Evolutionary conservation across 2,113 vertebrate genomes (phyloP), one percentile per base, ranked within the genome.

Genomic region (Hemibagrus wyckioides): DNA sequence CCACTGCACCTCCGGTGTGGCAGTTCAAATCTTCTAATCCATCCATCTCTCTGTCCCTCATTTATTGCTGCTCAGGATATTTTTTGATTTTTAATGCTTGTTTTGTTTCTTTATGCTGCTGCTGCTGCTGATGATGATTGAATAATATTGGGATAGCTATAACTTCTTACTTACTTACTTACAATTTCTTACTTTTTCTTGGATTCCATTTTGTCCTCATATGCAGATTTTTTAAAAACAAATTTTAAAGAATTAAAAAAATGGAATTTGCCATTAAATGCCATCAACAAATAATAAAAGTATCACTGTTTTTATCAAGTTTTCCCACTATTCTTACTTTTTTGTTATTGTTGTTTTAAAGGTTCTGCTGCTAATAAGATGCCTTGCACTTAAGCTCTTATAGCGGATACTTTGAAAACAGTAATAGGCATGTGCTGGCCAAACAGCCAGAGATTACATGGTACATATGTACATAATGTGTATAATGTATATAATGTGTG

Each of bases 31-130:
- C 80, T 50, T 80, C 44, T 48, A 48, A 48, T 59, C 83, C 69
- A 85, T 52, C 84, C 48, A 39, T 33, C 33, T 25, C 23, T 82
- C 54, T 41, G 57, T 21, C 44, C 52, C 56, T 82, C 57, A 82
- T 91, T 92, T 91, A 91, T 92, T 93, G 92, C 92, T 85, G 67
- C 56, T 84, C 10, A 11, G 50, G 6, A 30, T 30, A 77, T 10
- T 28, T n/a, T 19, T 30, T 30, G 28, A 19, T n/a, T 77, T 10
- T 77, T 77, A 30, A n/a, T 52, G 25, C 44, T 19, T 52, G 25
- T n/a, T 77, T 17, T 17, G 25, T 76, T 65, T 63, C 8, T 63
- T 63, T 9, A 2, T 28, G 5, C 10, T 28, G 7, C 10, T 61
- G 23, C 10, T 28, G 8, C 11, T 28, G 17, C 1, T 57, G 15